Percentiles rank a stretch among this genome's conserved stretches.
These are phyloP conservation scores for Dyspetes luteomarginatus DNA, from an alignment of 2,888 invertebrate genomes.

Conservation along the genomic window DNA sequence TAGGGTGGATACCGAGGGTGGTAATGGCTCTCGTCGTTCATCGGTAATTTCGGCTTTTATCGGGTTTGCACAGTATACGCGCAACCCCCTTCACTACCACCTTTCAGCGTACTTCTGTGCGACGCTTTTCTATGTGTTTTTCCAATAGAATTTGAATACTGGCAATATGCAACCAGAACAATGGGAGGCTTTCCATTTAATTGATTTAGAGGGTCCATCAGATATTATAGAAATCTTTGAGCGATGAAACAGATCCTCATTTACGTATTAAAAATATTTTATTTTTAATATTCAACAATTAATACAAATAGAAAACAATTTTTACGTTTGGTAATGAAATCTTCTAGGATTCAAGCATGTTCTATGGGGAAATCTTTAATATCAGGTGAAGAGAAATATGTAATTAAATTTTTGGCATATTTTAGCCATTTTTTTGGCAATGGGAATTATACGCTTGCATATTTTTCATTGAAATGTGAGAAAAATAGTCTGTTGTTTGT, in stretches of 20 bases:
- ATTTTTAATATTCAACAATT: too few relatives aligned
- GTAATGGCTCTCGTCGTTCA: slow-evolving; percentile 68
- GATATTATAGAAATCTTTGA: neutral
- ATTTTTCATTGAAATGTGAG: too few relatives aligned
- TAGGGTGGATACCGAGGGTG: slow-evolving; percentile 53
- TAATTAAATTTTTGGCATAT: too few relatives aligned
- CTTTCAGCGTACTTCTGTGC: neutral
- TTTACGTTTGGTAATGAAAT: too few relatives aligned
- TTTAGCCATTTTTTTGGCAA: too few relatives aligned
- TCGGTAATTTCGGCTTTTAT: slow-evolving; percentile 68
- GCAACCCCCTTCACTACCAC: neutral
- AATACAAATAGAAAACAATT: too few relatives aligned
- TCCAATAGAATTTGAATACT: slow-evolving; percentile 10
- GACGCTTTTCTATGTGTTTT: neutral
- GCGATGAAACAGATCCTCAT: neutral
- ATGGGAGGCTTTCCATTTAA: slow-evolving; percentile 4
- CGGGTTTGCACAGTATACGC: slow-evolving; percentile 61
- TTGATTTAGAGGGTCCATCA: neutral
- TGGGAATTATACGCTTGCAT: too few relatives aligned
- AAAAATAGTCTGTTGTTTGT: too few relatives aligned
- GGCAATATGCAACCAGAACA: neutral
- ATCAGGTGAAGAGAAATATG: too few relatives aligned
- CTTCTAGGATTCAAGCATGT: too few relatives aligned
- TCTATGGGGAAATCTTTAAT: too few relatives aligned
- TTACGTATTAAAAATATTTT: neutral